Evolutionary conservation across 2,888 invertebrate genomes (phyloP).

Genomic region (Thecophora atra): DNA sequence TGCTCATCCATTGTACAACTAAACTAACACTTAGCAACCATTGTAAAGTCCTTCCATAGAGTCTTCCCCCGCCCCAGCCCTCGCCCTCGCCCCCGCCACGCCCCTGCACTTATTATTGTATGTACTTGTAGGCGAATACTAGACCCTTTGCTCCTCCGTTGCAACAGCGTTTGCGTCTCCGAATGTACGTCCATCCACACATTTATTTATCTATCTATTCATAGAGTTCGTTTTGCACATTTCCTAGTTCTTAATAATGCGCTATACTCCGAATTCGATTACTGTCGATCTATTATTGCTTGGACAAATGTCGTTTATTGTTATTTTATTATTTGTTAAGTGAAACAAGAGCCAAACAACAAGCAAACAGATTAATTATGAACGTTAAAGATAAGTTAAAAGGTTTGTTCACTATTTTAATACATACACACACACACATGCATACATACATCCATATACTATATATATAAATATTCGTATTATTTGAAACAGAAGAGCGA

Average conservation of each 20-base stretch:
- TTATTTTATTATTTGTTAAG: constrained; percentile 14
- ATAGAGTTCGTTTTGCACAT: not conserved
- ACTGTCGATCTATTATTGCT: constrained; percentile 19
- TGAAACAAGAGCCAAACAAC: not conserved
- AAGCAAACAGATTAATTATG: not conserved
- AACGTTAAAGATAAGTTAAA: constrained; percentile 6
- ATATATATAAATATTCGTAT: constrained; percentile 22
- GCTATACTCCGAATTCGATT: not conserved
- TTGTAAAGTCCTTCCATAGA: no score
- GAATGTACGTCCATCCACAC: no score
- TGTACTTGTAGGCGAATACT: no score
- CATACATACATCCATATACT: constrained; percentile 26
- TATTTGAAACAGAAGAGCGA: no score
- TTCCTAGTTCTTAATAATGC: not conserved
- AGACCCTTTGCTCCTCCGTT: not conserved
- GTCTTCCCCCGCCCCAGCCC: not conserved
- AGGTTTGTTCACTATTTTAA: constrained; percentile 9
- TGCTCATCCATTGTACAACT: no score
- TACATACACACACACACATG: constrained; percentile 14
- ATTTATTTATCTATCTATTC: no score
- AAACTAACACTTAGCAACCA: no score
- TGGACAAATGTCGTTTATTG: constrained; percentile 27
- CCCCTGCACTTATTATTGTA: no score
- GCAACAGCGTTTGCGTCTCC: not conserved
- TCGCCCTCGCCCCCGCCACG: not conserved